Conservation (phyloP, 2,797 vertebrate genomes). For the Decapterus maruadsi region DNA sequence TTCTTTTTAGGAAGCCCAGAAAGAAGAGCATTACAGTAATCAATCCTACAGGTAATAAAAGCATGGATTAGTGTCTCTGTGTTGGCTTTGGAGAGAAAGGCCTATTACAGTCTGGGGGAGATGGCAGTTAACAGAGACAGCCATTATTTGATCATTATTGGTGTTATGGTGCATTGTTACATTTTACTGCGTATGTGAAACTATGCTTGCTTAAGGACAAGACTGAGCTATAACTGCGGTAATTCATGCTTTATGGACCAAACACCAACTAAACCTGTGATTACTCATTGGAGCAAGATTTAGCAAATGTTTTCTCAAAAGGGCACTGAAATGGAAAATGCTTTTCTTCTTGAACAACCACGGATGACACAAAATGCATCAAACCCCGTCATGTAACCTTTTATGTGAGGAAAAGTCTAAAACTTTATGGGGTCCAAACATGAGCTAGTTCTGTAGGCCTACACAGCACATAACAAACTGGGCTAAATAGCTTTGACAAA, state of each 20-base stretch:
- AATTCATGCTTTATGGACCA: conserved; percentile 38
- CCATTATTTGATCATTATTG: conserved; percentile 25
- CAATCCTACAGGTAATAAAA: too few relatives aligned
- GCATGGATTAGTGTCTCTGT: too few relatives aligned
- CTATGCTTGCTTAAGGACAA: conserved; percentile 24
- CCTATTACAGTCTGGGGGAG: conserved; percentile 19
- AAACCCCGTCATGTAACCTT: background rate
- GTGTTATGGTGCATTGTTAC: background rate
- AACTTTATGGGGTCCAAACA: background rate
- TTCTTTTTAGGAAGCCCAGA: too few relatives aligned
- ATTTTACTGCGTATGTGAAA: conserved; percentile 20
- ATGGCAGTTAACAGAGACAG: conserved; percentile 5
- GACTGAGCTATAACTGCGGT: conserved; percentile 17
- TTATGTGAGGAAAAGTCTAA: background rate
- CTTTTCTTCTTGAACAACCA: conserved; percentile 19
- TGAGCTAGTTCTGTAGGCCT: too few relatives aligned
- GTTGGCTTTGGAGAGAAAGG: too few relatives aligned
- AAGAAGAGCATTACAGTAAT: too few relatives aligned
- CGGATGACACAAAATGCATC: conserved; percentile 9
- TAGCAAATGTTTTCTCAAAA: conserved; percentile 22
- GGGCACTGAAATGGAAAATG: conserved; percentile 2
- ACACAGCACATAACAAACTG: too few relatives aligned
- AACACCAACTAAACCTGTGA: conserved; percentile 31
- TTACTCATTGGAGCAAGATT: conserved; percentile 29
- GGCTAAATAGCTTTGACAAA: too few relatives aligned